Percentiles rank a stretch among this genome's conserved stretches.
Conservation (phyloP, 35 echinoderm and acorn worm species). For the Amphiura filiformis region DNA sequence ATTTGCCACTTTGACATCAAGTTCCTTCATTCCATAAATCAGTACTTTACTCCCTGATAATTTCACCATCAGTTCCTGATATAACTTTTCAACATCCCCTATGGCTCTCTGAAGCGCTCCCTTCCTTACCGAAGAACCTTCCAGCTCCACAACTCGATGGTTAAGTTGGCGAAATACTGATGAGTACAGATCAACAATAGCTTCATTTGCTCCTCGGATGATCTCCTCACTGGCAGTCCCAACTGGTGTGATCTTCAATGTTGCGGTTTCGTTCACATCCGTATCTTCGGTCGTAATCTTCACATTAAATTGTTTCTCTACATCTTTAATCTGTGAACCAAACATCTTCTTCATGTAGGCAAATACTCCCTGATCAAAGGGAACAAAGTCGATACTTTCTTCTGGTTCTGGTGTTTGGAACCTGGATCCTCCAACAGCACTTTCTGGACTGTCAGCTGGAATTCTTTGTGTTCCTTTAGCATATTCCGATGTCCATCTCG, state of each 20-base stretch:
- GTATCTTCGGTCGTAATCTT: background rate
- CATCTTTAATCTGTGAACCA: background rate
- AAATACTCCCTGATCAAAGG: conserved; percentile 23
- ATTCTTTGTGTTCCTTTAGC: too few species aligned
- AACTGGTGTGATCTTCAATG: background rate
- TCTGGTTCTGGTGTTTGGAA: background rate
- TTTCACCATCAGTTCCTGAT: background rate
- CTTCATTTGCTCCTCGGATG: conserved; percentile 1
- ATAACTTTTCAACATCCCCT: conserved; percentile 11
- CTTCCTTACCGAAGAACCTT: background rate
- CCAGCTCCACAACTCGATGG: background rate
- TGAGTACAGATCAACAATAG: background rate
- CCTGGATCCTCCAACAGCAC: background rate
- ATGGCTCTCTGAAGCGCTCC: background rate
- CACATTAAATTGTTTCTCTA: conserved; percentile 20
- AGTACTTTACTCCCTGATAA: conserved; percentile 3
- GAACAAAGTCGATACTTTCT: background rate
- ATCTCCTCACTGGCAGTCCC: background rate
- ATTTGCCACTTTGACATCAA: conserved; percentile 13
- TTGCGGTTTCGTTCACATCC: background rate
- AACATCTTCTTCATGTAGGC: background rate
- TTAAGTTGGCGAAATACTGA: background rate
- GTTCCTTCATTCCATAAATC: conserved; percentile 12
- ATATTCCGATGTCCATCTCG: too few species aligned
- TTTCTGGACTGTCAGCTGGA: too few species aligned